Base-by-base conservation (phyloP, 2,113 vertebrate species). In the Crotalus horridus region DNA sequence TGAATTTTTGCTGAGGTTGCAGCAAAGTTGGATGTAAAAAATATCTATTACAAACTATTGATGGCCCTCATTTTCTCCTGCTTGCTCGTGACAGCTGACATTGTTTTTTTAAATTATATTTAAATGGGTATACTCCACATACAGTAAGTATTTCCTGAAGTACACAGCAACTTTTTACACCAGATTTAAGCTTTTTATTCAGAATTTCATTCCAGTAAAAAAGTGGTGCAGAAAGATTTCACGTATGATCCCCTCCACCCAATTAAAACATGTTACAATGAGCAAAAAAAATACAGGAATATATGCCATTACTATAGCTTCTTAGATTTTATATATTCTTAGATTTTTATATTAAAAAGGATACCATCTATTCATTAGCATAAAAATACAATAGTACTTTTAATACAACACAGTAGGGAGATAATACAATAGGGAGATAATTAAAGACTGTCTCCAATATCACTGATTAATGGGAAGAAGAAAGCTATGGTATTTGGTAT, bases 101-200 rank as follows among this genome's bases (percentile, higher is more conserved):
- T 29, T 87, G 11, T 12, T 24, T 85, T n/a, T 69, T 33, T 43
- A 43, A 85, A 43, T 46, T 48, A 10, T 11, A 48, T 29, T 46
- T 86, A 86, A 48, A 48, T 86, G 23, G 46, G 7, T 26, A 86
- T 48, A 48, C 10, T 1, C 4, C 9, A 24, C 43, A 26, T 86
- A 51, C 8, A 9, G 48, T 51, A 29, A 20, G 29, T 55, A n/a
- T 0, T 29, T n/a, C 6, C 15, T 55, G 51, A 88, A 55, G 3
- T n/a, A 48, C 12, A 55, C 15, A 88, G 29, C 87, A 88, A 13
- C 24, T 21, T 13, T 64, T 48, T 46, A 20, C 10, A 29, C 8
- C 43, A 90, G 24, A 12, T 21, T 64, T 69, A 69, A 64, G 59
- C n/a, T 88, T 93, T 69, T 92, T 88, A 91, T 85, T 95, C 51